Evolutionary conservation across 2,888 invertebrate genomes (phyloP).

Genomic region (Fragum fragum): DNA sequence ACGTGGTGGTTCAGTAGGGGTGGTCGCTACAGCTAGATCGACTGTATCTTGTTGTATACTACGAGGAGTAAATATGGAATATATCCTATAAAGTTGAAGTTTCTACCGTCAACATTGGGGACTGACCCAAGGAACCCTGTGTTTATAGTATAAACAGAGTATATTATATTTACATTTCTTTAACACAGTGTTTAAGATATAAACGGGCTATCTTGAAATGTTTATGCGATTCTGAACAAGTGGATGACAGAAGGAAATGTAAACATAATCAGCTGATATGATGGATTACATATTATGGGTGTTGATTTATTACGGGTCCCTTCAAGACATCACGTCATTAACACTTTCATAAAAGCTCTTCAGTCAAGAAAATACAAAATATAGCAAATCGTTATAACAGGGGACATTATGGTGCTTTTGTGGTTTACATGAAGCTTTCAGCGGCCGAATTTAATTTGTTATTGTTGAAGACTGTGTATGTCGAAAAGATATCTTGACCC

Average conservation of each 20-base stretch:
- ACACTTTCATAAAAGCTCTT: constrained; percentile 1
- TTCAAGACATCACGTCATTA: constrained; percentile 5
- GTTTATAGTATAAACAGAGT: constrained; percentile 55
- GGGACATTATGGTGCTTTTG: too few species aligned
- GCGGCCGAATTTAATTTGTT: too few species aligned
- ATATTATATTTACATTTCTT: constrained; percentile 65
- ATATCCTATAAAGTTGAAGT: constrained; percentile 53
- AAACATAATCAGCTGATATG: constrained; percentile 50
- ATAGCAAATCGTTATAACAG: too few species aligned
- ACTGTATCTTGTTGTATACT: too few species aligned
- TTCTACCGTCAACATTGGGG: constrained; percentile 52
- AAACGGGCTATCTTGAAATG: constrained; percentile 56
- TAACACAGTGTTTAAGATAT: constrained; percentile 63
- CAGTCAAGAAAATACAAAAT: too few species aligned
- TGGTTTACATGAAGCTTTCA: too few species aligned
- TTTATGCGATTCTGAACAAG: constrained; percentile 60
- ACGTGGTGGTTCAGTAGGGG: too few species aligned
- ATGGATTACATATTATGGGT: constrained; percentile 16
- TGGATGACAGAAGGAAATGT: constrained; percentile 49
- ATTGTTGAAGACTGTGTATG: too few species aligned
- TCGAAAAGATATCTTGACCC: too few species aligned
- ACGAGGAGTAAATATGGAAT: too few species aligned
- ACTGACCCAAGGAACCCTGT: constrained; percentile 46
- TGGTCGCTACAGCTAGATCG: too few species aligned
- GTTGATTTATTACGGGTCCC: constrained; percentile 18